phyloP scores from a whole-genome alignment of 2,888 invertebrate genomes.

The Colletes collaris region DNA sequence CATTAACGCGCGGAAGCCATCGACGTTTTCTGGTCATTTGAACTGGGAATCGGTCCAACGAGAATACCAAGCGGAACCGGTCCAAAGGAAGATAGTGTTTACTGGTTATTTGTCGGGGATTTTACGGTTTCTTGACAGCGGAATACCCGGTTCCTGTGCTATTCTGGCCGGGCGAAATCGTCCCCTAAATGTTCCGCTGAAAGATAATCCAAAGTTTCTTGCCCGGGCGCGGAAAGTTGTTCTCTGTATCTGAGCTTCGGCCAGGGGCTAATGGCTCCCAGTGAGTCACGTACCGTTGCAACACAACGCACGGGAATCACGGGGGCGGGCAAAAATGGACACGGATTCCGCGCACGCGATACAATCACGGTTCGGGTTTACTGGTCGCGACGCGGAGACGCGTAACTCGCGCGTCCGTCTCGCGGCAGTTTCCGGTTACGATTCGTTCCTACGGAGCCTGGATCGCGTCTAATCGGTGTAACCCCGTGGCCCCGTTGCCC shows the following conservation, averaged over 20 bases:
- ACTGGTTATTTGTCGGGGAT: constrained; percentile 60
- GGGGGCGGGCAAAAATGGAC: constrained; percentile 26
- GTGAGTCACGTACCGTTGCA: constrained; percentile 44
- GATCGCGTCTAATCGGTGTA: constrained; percentile 60
- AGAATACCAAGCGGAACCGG: background rate
- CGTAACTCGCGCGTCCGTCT: too few relatives aligned
- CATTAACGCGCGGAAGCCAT: constrained; percentile 31
- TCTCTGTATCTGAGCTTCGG: constrained; percentile 16
- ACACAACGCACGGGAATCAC: constrained; percentile 23
- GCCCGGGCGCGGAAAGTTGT: constrained; percentile 58
- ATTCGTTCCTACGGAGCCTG: constrained; percentile 44
- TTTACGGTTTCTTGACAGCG: constrained; percentile 63
- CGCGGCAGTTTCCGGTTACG: constrained; percentile 30
- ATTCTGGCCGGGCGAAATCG: constrained; percentile 43
- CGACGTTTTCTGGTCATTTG: constrained; percentile 45
- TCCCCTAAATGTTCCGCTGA: constrained; percentile 55
- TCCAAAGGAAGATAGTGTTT: constrained; percentile 44
- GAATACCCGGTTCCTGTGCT: constrained; percentile 51
- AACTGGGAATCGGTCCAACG: constrained; percentile 47
- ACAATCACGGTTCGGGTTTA: constrained; percentile 33
- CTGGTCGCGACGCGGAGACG: background rate
- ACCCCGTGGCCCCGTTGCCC: constrained; percentile 10
- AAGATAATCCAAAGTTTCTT: constrained; percentile 74
- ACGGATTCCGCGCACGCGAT: constrained; percentile 36
- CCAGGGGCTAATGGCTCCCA: constrained; percentile 63